Evolutionary conservation across 2,113 vertebrate genomes (phyloP), one percentile per base, ranked within the genome.

Genomic region (Dascyllus trimaculatus): DNA sequence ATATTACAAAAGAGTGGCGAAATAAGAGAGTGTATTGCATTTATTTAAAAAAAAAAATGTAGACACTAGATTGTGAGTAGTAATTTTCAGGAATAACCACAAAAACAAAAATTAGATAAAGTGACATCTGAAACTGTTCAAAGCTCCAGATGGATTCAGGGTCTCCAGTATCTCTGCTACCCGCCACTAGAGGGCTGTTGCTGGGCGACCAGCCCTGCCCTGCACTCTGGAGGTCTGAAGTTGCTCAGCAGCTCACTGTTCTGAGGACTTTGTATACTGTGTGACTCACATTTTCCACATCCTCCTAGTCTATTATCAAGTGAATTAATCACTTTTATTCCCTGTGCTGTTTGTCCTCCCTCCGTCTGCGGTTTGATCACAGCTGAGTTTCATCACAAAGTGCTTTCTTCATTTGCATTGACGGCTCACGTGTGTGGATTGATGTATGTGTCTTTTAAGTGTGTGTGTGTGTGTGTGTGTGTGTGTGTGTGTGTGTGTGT

Each of bases 171-270:
- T 6, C 15, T 9, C 22, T 25, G 4, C 56, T 29, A 40, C 15
- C 18, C 4, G 11, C 74, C 82, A 85, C 70, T 51, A 72, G 83
- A 78, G 83, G 80, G 73, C 78, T 22, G 78, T 75, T 73, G 75
- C 85, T 57, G 29, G n/a, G 70, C 18, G 54, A 59, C 54, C 4
- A 35, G 17, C 13, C 29, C 35, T 49, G 45, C 40, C 24, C 69
- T 53, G 45, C 46, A 9, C 82, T 48, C 59, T 80, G 60, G 57
- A 80, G 83, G 75, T 66, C 38, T 81, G 52, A 73, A 67, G 75
- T 77, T 89, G 81, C 74, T 68, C 65, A 60, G 74, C 71, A 80
- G 65, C 57, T 61, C 56, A 73, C 49, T 49, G 13, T 14, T 76
- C 62, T 86, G 40, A 24, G 43, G 60, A 72, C 53, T 68, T 58